These are phyloP conservation scores for Manis javanica DNA, from an alignment of 2,797 vertebrate genomes.

Conservation along the genomic window DNA sequence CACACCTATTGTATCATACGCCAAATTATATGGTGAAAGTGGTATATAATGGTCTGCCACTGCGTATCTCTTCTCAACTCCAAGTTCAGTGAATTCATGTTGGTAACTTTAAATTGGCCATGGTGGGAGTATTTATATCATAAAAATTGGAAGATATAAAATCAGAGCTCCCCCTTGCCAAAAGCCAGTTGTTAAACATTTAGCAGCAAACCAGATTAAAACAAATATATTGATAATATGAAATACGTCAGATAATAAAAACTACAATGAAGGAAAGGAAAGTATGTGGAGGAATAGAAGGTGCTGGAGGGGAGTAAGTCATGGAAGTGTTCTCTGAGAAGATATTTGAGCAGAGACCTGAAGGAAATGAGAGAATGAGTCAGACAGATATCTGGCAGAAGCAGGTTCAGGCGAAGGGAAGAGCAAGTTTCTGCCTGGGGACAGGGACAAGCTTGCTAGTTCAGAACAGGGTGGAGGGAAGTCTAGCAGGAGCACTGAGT, in stretches of 20 bases:
- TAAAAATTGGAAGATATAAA: neutral
- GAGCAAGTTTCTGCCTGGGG: neutral
- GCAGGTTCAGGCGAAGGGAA: neutral
- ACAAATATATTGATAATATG: rapidly evolving
- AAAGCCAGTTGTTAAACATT: neutral
- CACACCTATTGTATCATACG: rapidly evolving
- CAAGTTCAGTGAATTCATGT: neutral
- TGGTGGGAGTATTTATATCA: neutral
- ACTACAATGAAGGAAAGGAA: rapidly evolving
- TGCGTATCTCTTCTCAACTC: neutral
- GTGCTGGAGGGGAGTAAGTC: neutral
- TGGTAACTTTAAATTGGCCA: neutral
- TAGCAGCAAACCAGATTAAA: neutral
- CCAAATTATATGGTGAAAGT: rapidly evolving
- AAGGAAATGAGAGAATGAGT: neutral
- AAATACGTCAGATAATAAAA: neutral
- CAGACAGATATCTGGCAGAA: neutral
- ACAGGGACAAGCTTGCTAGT: neutral
- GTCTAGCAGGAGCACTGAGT: neutral
- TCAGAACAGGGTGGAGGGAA: neutral
- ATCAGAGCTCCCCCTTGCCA: neutral
- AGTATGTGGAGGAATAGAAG: neutral
- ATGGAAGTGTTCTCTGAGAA: neutral
- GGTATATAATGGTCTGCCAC: rapidly evolving
- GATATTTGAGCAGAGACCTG: neutral